Base-by-base conservation (phyloP, 2,113 vertebrate species). In the Astur gentilis region DNA sequence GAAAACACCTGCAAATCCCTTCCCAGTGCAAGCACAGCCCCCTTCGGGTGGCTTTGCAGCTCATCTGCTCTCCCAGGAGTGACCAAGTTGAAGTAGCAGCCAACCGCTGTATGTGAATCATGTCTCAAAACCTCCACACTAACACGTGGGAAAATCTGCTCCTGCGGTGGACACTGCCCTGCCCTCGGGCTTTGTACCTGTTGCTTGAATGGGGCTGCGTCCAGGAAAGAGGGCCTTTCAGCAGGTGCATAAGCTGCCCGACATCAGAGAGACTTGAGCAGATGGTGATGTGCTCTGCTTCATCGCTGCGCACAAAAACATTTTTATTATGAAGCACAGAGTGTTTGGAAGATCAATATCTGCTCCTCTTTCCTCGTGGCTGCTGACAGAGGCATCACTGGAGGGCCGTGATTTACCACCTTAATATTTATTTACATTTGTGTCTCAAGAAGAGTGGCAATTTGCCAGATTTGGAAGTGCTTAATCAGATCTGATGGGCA, bases 391-490 rank as follows among this genome's bases (percentile, higher is more conserved):
- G 34, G 47, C 60, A 62, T 84, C 71, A 20, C 58, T 76, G 81
- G 70, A 94, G 58, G 49, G 49, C 23, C 71, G n/a, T n/a, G 60
- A 83, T 92, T 71, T 93, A 78, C 82, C 88, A 84, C 65, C 38
- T 92, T 76, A 5, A 3, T 78, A 82, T 93, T 94, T 93, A 94
- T 95, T 96, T 91, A 89, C 42, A 86, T 93, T 92, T 90, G 76
- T 89, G 79, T 73, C 79, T 93, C 87, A 71, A 88, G 90, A 88
- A 94, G 77, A 83, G 58, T 87, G 95, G 97, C 89, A 86, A 82
- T 96, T 96, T 93, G 96, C 96, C 95, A 96, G 89, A 42, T 90
- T 77, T 89, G 87, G 83, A 96, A 91, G 64, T 87, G 90, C 95
- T 97, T 95, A 87, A 87, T 93, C 65, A 25, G 87, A 97, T 90